Evolutionary conservation across 2,888 invertebrate genomes (phyloP).

Genomic region (Euzophera pinguis): DNA sequence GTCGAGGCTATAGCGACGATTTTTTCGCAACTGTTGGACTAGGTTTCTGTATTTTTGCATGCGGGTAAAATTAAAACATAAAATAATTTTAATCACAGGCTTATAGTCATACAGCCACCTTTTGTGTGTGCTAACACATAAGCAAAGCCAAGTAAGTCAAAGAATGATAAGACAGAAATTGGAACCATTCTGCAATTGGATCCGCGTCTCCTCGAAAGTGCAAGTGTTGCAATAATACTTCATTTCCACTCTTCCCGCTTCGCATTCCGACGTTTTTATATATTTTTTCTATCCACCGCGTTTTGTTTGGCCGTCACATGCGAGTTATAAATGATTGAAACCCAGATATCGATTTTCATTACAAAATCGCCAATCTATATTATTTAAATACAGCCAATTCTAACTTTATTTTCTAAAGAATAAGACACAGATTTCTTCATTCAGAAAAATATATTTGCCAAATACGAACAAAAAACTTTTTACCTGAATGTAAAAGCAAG

Average conservation of each 20-base stretch:
- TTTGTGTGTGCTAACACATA: too few relatives aligned
- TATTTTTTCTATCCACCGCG: slow-evolving; percentile 51
- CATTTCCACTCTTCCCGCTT: slow-evolving; percentile 63
- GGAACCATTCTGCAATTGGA: slow-evolving; percentile 45
- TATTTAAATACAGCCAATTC: slow-evolving; percentile 16
- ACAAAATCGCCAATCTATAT: slow-evolving; percentile 28
- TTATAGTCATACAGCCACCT: too few relatives aligned
- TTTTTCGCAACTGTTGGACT: too few relatives aligned
- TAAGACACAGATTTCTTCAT: slow-evolving; percentile 15
- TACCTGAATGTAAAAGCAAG: slow-evolving; percentile 57
- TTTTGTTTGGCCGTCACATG: slow-evolving; percentile 72
- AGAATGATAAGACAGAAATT: slow-evolving; percentile 42
- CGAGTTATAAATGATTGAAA: slow-evolving; percentile 76
- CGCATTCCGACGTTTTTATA: slow-evolving; percentile 44
- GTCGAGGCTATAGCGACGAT: too few relatives aligned
- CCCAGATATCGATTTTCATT: slow-evolving; percentile 67
- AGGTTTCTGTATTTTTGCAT: too few relatives aligned
- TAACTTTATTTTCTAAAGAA: slow-evolving; percentile 22
- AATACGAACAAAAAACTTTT: slow-evolving; percentile 36
- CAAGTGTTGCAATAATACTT: slow-evolving; percentile 78
- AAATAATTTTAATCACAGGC: too few relatives aligned
- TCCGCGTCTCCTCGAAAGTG: slow-evolving; percentile 65
- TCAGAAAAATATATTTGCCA: slow-evolving; percentile 5
- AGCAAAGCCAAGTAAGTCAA: slow-evolving; percentile 26
- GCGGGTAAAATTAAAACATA: too few relatives aligned